Conservation (phyloP, 1,140 invertebrate species). For the Brachionus plicatilis region DNA sequence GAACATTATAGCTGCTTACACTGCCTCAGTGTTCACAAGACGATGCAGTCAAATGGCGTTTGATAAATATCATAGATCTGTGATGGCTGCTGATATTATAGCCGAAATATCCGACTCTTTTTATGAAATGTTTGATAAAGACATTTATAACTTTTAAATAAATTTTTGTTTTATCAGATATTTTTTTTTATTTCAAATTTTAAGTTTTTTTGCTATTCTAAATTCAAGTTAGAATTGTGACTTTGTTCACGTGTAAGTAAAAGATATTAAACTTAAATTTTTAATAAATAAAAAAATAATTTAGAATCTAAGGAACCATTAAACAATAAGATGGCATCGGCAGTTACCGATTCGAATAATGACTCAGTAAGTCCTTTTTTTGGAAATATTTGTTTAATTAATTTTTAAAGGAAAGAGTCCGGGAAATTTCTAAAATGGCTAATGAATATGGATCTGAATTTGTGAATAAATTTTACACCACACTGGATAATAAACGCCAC, state of each 20-base stretch:
- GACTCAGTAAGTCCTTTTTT: not conserved
- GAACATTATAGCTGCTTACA: constrained; percentile 65
- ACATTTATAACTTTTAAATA: not conserved
- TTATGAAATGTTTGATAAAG: constrained; percentile 45
- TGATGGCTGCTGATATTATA: constrained; percentile 79
- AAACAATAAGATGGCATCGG: not conserved
- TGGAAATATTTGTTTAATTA: not conserved
- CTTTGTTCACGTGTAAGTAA: not conserved
- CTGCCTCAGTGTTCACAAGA: constrained; percentile 72
- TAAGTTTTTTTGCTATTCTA: not conserved
- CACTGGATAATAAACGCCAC: constrained; percentile 13
- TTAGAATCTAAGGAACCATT: not conserved
- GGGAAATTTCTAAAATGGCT: constrained; percentile 22
- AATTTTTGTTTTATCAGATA: not conserved
- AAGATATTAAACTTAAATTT: not conserved
- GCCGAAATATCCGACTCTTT: constrained; percentile 63
- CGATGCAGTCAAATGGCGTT: constrained; percentile 73
- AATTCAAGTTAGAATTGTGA: too few species aligned
- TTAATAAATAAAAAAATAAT: not conserved
- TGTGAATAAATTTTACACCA: constrained; percentile 20
- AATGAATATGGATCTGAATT: constrained; percentile 40
- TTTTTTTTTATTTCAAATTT: not conserved
- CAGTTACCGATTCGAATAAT: not conserved
- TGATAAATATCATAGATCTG: constrained; percentile 69
- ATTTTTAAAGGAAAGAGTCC: constrained; percentile 11